Base-by-base conservation (phyloP, 2,113 vertebrate species). In the Ceyx margarethae region DNA sequence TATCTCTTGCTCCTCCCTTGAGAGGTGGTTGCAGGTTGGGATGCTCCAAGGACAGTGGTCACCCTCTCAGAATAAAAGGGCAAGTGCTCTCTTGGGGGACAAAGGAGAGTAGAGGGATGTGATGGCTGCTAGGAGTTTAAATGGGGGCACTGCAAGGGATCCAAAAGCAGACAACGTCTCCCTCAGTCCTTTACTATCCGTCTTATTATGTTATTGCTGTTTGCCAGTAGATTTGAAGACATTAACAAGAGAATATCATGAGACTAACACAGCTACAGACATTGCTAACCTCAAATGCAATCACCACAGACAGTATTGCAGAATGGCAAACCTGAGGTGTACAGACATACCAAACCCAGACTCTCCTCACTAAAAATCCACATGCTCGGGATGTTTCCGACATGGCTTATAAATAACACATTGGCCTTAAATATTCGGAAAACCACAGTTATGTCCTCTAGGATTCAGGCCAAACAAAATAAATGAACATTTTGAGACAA, bases 381-480 rank as follows among this genome's bases (percentile, higher is more conserved):
- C 92, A 93, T 80, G 89, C 89, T 94, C 85, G 16, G 87, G 72
- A 94, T 92, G 81, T 89, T 96, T 95, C 92, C 26, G 8, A 92
- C 89, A 85, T 54, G 67, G 54, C 86, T 95, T 95, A 95, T 95
- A 95, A 96, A 95, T 91, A 96, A 96, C 81, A 73, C 72, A 93
- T 95, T 96, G 29, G 78, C 60, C 81, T 91, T 93, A 96, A 95
- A 94, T 94, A 95, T 93, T 96, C n/a, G 23, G 89, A 96, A 96
- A 96, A 81, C 95, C 95, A 93, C 95, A 96, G 87, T 74, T 91
- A 94, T 94, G 85, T 83, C 35, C 87, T 95, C 89, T 64, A 85
- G 94, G 94, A 96, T 60, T 85, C 72, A 68, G 62, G 94, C 92
- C 95, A 96, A 96, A 74, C 23, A 67, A 95, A 96, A 89, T 40